Evolutionary conservation across 2,797 vertebrate species (phyloP).

Genomic region (Myotis findleyi): DNA sequence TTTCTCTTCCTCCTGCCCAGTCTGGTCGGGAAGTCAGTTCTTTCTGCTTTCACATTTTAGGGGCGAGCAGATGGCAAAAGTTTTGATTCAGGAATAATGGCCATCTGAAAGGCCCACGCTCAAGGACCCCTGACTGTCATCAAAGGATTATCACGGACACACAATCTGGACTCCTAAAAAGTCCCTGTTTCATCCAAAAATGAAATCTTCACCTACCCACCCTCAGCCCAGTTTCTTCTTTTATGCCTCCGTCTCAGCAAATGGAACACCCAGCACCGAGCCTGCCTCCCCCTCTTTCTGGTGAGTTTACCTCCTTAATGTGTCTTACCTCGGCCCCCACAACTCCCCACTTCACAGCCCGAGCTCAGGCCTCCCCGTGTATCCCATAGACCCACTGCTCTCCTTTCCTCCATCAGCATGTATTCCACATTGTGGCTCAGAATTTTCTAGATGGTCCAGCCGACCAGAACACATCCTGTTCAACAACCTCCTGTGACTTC

Average conservation of each 20-base stretch:
- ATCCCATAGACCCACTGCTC: neutral
- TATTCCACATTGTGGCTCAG: neutral
- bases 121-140: constrained; percentile 83
- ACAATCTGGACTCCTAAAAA: constrained; percentile 80
- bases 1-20: constrained; percentile 86
- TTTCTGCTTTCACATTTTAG: constrained; percentile 86
- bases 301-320: neutral
- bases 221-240: neutral
- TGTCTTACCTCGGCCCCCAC: neutral
- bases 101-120: constrained; percentile 87
- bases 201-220: neutral
- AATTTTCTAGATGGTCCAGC: neutral
- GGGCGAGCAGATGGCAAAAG: constrained; percentile 87
- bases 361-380: rapidly evolving
- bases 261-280: neutral
- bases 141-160: constrained; percentile 77
- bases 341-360: neutral
- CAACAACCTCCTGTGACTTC: neutral
- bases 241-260: neutral
- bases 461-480: neutral
- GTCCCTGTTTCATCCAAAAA: constrained; percentile 36
- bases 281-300: neutral
- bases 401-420: neutral
- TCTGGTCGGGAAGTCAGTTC: constrained; percentile 86
- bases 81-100: constrained; percentile 87